Percentiles rank a stretch among this genome's conserved stretches.
Conservation (phyloP, 2,888 invertebrate species). For the Lasioglossum lativentre region DNA sequence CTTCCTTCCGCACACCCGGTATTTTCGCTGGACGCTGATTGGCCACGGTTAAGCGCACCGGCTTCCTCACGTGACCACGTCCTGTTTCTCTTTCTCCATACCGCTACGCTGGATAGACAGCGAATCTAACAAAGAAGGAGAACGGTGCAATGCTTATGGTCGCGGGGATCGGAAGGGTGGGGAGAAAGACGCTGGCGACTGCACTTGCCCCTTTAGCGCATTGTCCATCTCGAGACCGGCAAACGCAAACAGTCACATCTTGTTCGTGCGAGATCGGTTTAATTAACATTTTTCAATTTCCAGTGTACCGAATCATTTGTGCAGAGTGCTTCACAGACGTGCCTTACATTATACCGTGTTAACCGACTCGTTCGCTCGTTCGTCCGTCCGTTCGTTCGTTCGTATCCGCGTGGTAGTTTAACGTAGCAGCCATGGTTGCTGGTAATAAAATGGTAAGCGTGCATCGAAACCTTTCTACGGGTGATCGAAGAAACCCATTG, state of each 20-base stretch:
- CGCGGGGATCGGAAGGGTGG: neutral
- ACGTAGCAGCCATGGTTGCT: conserved; percentile 78
- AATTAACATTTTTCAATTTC: neutral
- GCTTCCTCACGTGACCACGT: conserved; percentile 77
- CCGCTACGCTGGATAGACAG: neutral
- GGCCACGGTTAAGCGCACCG: conserved; percentile 70
- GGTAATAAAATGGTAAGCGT: conserved; percentile 81
- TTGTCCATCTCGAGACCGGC: conserved; percentile 74
- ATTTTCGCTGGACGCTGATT: conserved; percentile 67
- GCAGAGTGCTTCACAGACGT: neutral
- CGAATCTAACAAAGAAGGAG: conserved; percentile 35
- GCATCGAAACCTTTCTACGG: neutral
- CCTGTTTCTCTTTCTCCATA: conserved; percentile 55
- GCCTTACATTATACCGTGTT: conserved; percentile 10
- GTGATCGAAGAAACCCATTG: neutral
- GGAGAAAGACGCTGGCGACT: conserved; percentile 73
- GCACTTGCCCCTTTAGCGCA: conserved; percentile 79
- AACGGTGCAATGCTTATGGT: conserved; percentile 47
- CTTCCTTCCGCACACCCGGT: conserved; percentile 72
- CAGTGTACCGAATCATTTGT: conserved; percentile 20
- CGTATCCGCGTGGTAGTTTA: conserved; percentile 38
- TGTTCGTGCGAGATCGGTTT: conserved; percentile 11
- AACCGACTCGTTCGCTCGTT: conserved; percentile 20
- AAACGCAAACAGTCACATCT: conserved; percentile 54
- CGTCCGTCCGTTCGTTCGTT: conserved; percentile 20